A percentile compares a stretch with the other conserved stretches of the same genome.
Conservation (phyloP, 2,797 vertebrate genomes). For the Dromococcyx pavoninus region DNA sequence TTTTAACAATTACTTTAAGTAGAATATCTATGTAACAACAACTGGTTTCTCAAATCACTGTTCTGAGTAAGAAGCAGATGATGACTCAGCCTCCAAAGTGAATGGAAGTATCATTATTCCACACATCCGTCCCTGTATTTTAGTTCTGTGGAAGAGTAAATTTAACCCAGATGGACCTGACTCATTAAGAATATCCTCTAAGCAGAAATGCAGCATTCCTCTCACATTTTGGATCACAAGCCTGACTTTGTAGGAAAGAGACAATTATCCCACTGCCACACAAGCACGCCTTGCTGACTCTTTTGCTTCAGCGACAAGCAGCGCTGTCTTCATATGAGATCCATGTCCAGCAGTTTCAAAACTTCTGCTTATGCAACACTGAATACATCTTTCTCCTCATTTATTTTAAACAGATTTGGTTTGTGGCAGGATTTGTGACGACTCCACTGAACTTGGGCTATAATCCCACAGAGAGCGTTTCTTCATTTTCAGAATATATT, state of each 20-base stretch:
- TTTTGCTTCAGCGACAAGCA: background rate
- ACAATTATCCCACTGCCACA: background rate
- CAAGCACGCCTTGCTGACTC: background rate
- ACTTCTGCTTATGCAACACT: slow-evolving; percentile 1
- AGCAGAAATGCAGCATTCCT: background rate
- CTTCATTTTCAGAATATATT: background rate
- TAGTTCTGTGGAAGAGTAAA: slow-evolving; percentile 6
- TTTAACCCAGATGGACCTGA: slow-evolving; percentile 21
- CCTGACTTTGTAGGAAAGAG: background rate
- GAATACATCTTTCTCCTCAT: background rate
- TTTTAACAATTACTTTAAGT: background rate
- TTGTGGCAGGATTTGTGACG: background rate
- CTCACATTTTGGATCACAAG: background rate
- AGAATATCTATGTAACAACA: background rate
- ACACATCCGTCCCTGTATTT: background rate
- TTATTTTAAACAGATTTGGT: slow-evolving; percentile 6
- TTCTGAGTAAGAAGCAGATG: background rate
- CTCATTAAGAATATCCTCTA: background rate
- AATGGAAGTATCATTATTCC: background rate
- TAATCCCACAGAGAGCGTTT: background rate
- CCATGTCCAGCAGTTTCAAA: background rate
- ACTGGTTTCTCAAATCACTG: background rate
- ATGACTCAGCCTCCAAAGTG: background rate
- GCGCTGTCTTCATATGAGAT: background rate
- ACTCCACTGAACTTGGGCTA: background rate